Conservation (phyloP, 2,797 vertebrate genomes). For the Dipus sagitta region DNA sequence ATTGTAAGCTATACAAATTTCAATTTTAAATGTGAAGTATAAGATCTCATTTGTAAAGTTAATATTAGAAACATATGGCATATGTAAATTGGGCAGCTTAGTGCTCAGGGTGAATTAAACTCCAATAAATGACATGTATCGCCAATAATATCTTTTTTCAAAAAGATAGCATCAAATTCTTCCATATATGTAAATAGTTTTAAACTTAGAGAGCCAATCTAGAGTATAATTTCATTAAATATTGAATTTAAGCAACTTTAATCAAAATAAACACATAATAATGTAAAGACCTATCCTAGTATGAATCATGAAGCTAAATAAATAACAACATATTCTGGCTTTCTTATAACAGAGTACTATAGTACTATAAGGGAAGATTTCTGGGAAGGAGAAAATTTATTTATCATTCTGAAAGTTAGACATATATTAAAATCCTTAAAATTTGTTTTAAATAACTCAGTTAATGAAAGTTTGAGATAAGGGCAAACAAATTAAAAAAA, state of each 20-base stretch:
- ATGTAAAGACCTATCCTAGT: neutral
- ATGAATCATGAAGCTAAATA: neutral
- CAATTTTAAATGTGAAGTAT: neutral
- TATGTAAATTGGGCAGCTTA: neutral
- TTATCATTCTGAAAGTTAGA: neutral
- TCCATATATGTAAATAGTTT: neutral
- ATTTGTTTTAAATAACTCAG: neutral
- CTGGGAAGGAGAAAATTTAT: neutral
- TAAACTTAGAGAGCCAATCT: neutral
- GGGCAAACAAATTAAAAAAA: neutral
- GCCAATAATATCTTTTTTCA: neutral
- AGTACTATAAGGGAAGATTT: too few relatives aligned
- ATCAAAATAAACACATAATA: neutral
- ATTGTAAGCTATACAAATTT: neutral
- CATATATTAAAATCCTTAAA: neutral
- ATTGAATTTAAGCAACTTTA: neutral
- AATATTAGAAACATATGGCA: neutral
- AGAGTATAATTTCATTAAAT: neutral
- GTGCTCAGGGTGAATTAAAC: neutral
- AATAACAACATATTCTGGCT: neutral
- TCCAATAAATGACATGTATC: neutral
- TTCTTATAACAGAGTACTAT: neutral
- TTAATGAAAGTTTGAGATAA: neutral
- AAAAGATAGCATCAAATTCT: neutral
- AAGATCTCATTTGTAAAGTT: neutral